A percentile compares a stretch with the other conserved stretches of the same genome.
Evolutionary conservation across 2,113 vertebrate genomes (phyloP).

Genomic region (Otocyon megalotis): DNA sequence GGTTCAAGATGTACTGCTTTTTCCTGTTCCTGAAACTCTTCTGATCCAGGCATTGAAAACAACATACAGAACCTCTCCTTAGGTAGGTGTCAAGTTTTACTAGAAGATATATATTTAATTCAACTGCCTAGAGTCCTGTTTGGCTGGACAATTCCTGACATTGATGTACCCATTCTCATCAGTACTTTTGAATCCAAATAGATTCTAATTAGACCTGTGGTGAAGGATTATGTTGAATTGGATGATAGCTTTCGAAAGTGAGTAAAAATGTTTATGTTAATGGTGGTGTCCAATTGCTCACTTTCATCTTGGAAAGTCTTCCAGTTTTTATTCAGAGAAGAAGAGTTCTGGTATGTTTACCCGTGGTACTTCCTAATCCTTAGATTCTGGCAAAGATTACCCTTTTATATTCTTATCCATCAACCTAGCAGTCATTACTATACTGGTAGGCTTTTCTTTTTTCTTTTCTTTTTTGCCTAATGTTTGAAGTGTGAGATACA

Average conservation of each 20-base stretch:
- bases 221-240: constrained; percentile 51
- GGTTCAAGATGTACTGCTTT: not conserved
- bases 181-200: not conserved
- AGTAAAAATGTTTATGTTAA: not conserved
- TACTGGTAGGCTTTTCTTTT: not conserved
- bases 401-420: not conserved
- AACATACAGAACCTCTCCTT: not conserved
- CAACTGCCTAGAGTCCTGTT: not conserved
- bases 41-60: not conserved
- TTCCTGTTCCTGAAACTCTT: not conserved
- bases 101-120: not conserved
- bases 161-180: not conserved
- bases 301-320: constrained; percentile 38
- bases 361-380: not conserved
- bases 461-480: not conserved
- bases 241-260: constrained; percentile 4
- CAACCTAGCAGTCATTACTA: not conserved
- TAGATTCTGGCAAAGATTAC: not conserved
- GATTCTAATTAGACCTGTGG: constrained; percentile 24
- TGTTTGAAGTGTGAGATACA: not conserved
- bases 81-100: not conserved
- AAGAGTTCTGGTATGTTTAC: not conserved
- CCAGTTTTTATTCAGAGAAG: not conserved
- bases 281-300: not conserved
- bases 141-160: not conserved